Percentiles rank a stretch among this genome's conserved stretches.
Evolutionary conservation across 2,888 invertebrate species (phyloP).

Genomic region (Nomada ruficornis): DNA sequence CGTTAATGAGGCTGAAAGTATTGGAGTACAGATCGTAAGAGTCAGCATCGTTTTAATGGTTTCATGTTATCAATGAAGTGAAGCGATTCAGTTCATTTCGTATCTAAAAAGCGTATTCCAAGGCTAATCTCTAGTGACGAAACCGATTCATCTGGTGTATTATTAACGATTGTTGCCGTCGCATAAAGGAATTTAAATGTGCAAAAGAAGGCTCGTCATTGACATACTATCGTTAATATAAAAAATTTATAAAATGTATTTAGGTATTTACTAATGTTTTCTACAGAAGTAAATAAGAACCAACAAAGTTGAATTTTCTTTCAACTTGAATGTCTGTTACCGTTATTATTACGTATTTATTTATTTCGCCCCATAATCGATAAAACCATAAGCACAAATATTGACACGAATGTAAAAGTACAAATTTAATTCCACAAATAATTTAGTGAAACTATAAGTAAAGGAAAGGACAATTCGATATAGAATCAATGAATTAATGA

Average conservation of each 20-base stretch:
- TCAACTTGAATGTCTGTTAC: neutral
- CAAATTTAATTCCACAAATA: neutral
- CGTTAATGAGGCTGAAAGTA: neutral
- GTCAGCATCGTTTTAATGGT: conserved; percentile 10
- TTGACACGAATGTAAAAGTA: neutral
- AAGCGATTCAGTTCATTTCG: conserved; percentile 36
- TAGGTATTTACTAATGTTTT: neutral
- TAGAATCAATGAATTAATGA: neutral
- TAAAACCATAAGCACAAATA: neutral
- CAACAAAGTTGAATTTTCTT: neutral
- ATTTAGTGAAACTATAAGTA: neutral
- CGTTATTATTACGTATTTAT: neutral
- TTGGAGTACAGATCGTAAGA: conserved; percentile 2
- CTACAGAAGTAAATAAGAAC: neutral
- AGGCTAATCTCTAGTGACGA: conserved; percentile 1
- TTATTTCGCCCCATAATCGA: neutral
- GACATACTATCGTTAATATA: no score
- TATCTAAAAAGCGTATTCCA: conserved; percentile 29
- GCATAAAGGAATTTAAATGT: neutral
- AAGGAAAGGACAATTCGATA: neutral
- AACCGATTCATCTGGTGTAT: neutral
- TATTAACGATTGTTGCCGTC: neutral
- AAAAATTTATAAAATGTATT: neutral
- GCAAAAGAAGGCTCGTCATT: no score
- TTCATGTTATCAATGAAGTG: conserved; percentile 53